Percentiles rank a stretch among this genome's conserved stretches.
Evolutionary conservation across 1,140 invertebrate genomes (phyloP).

Genomic region (Acromyrmex echinatior): DNA sequence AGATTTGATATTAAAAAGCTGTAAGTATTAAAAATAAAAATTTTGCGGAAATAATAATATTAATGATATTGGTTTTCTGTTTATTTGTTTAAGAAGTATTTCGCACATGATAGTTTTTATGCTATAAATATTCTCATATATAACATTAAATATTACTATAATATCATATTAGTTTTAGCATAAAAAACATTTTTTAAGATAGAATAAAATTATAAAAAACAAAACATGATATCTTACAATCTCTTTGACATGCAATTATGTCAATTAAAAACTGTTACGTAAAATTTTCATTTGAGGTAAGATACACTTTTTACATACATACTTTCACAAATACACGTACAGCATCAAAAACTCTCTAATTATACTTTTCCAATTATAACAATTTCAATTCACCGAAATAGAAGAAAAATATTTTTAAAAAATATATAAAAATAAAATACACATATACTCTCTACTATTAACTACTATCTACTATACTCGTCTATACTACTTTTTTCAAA

Average conservation of each 20-base stretch:
- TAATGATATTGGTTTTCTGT: neutral
- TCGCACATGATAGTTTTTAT: neutral
- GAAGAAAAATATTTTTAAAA: neutral
- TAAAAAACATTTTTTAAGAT: neutral
- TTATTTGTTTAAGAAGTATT: neutral
- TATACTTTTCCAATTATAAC: constrained; percentile 17
- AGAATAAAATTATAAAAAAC: neutral
- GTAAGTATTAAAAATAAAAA: neutral
- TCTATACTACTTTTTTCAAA: neutral
- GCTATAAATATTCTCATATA: neutral
- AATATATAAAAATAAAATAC: neutral
- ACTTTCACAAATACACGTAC: neutral
- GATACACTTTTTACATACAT: neutral
- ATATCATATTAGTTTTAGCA: neutral
- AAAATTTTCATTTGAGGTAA: constrained; percentile 1
- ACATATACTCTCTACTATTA: neutral
- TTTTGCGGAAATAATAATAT: no score
- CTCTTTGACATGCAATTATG: neutral
- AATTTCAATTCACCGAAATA: neutral
- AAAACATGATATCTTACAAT: neutral
- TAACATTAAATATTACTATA: neutral
- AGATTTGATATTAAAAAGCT: no score
- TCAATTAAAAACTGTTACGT: neutral
- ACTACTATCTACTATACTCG: neutral
- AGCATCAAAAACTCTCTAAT: neutral